Evolutionary conservation across 2,797 vertebrate genomes (phyloP), one percentile per base, ranked within the genome.

Genomic region (Falco columbarius): DNA sequence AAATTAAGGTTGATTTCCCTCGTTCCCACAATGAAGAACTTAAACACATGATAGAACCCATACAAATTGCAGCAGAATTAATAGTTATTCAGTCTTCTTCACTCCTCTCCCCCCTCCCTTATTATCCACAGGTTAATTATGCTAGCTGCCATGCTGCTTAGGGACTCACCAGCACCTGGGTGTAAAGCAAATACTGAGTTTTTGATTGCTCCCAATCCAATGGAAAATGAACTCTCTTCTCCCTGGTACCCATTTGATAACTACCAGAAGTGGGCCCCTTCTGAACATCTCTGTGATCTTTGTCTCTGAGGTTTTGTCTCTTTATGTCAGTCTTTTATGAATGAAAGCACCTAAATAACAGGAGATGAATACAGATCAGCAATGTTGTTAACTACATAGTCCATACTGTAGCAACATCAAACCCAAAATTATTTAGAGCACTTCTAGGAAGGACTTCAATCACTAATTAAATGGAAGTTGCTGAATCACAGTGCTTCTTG

Each of bases 101-200:
- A 32, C 18, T 89, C 26, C 36, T 83, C 36, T 83, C 7, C 8
- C 5, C 17, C 4, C 22, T 79, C 36, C 30, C 11, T 75, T 71
- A 44, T 76, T 84, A 76, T 47, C 74, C 29, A 63, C 23, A 59
- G 47, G 67, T 79, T 89, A 95, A 93, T 95, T 92, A 90, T 73
- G 13, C 51, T 79, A 80, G 73, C 52, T 92, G 63, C 59, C 55
- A 54, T 66, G n/a, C 55, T 90, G 80, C 47, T 92, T 47, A 44
- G 73, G 66, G 87, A 91, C 44, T 6, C 44, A 66, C 5, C 13
- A 86, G 36, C n/a, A 70, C 32, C 36, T 61, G 52, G 62, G 58
- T 86, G 74, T 7, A 92, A 55, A 77, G 24, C n/a, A 92, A 93
- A 81, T 42, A 44, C 32, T 13, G 36, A 93, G 40, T 42, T 90